Base-by-base conservation (phyloP, 2,797 vertebrate genomes). In the Ara ararauna region DNA sequence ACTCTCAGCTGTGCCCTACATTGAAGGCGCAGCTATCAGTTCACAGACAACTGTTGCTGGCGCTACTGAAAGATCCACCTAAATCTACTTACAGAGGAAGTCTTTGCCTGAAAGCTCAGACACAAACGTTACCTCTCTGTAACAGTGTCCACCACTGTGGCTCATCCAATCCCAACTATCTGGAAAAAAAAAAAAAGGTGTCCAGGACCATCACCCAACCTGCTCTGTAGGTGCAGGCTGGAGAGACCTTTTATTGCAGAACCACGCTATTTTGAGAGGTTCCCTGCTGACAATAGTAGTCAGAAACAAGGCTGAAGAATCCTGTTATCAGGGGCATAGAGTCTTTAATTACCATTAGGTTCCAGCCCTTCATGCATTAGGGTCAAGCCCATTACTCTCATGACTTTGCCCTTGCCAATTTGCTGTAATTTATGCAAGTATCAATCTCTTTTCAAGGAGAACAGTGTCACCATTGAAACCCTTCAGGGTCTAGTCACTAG, bases 1-100 rank as follows among this genome's bases (percentile, higher is more conserved):
- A 87, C 74, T 72, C 51, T 67, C 91, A 77, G 90, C 95, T 86
- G 67, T 96, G 96, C 75, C 91, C 93, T 74, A 96, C 32, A 95
- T 94, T 24, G 90, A 80, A 82, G 65, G 68, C 90, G 87, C 68
- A 93, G 56, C 56, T 34, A 58, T 51, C 80, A 30, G 26, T 89
- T 89, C 71, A 36, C n/a, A 15, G 56, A 17, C 56, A 60, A 34
- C 77, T 92, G 19, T 47, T 70, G 77, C 76, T 85, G 60, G 3
- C 90, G 29, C 36, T 48, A 73, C 90, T 67, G 64, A 61, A 60
- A 91, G 86, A 92, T 56, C 51, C 68, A 68, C 20, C 12, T 53
- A 94, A 88, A 92, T 64, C 90, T 85, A 11, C 74, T 93, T 74
- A 94, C 4, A 86, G 61, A 78, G 62, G 62, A 94, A 87, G 64